phyloP scores from a whole-genome alignment of 2,888 invertebrate species.

The Drosophila flavopinicola region DNA sequence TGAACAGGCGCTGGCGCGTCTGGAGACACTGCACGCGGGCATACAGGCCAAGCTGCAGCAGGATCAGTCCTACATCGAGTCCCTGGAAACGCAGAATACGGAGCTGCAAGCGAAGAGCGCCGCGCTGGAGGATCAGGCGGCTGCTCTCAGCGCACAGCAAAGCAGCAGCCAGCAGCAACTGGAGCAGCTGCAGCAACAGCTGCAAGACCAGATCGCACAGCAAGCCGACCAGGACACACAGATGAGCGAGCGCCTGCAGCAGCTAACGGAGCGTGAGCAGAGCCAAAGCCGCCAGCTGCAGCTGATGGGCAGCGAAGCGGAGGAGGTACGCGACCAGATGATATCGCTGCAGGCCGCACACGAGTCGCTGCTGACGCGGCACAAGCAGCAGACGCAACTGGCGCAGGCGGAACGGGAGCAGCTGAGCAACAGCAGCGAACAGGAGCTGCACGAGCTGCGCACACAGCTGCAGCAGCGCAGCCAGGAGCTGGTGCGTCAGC shows the following conservation, averaged over 20 bases:
- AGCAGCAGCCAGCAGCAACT: constrained; percentile 87
- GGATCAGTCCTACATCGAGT: constrained; percentile 90
- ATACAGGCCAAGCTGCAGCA: constrained; percentile 89
- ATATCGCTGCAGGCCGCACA: constrained; percentile 85
- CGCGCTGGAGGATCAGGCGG: constrained; percentile 88
- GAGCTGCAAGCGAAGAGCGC: constrained; percentile 88
- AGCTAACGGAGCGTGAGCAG: constrained; percentile 87
- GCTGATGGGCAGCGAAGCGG: constrained; percentile 86
- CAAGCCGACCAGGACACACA: constrained; percentile 88
- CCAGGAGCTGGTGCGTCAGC: constrained; percentile 84
- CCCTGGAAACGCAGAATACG: constrained; percentile 88
- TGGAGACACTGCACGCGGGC: constrained; percentile 82
- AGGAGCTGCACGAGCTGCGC: constrained; percentile 67
- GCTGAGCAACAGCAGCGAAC: constrained; percentile 84
- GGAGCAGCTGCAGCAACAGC: constrained; percentile 87
- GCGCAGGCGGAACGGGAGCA: constrained; percentile 81
- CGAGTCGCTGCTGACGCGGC: constrained; percentile 83
- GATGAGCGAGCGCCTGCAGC: constrained; percentile 87
- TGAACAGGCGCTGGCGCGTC: constrained; percentile 72
- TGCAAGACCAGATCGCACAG: constrained; percentile 87
- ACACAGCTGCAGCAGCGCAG: constrained; percentile 73
- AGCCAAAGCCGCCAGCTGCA: constrained; percentile 87
- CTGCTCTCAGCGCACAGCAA: constrained; percentile 87
- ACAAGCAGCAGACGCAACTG: constrained; percentile 83
- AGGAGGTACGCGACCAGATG: constrained; percentile 85